These are phyloP conservation scores for Tribolium castaneum DNA, from an alignment of 1,140 invertebrate genomes.

Conservation along the genomic window DNA sequence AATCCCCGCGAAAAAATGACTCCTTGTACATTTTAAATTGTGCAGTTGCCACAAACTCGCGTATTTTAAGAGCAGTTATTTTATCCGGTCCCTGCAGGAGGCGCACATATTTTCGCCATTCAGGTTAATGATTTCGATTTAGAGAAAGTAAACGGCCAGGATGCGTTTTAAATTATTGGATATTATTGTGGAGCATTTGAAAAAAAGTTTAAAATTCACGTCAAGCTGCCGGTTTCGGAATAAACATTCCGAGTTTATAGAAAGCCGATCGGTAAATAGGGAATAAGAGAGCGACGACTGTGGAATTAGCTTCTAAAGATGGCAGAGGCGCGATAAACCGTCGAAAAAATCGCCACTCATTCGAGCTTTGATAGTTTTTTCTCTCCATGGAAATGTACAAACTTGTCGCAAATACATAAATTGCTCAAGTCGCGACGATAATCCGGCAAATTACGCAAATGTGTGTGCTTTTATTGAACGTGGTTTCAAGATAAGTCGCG, in stretches of 20 bases:
- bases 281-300: background rate
- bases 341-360: background rate
- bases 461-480: background rate
- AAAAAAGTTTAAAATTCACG: background rate
- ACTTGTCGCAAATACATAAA: background rate
- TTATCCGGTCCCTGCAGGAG: background rate
- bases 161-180: background rate
- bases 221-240: background rate
- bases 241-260: background rate
- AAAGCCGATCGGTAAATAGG: constrained; percentile 2
- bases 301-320: background rate
- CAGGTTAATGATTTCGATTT: constrained; percentile 5
- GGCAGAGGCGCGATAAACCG: background rate
- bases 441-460: background rate
- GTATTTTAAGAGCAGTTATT: background rate
- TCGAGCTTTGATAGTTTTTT: background rate
- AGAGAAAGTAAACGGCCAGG: constrained; percentile 8
- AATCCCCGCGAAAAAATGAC: background rate
- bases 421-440: constrained; percentile 1
- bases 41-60: background rate
- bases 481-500: constrained; percentile 1
- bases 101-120: background rate
- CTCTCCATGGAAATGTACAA: background rate
- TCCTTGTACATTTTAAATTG: background rate
- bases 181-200: background rate